Evolutionary conservation across 2,888 invertebrate species (phyloP), one percentile per base, ranked within the genome.

Genomic region (Malthinus seriepunctatus): DNA sequence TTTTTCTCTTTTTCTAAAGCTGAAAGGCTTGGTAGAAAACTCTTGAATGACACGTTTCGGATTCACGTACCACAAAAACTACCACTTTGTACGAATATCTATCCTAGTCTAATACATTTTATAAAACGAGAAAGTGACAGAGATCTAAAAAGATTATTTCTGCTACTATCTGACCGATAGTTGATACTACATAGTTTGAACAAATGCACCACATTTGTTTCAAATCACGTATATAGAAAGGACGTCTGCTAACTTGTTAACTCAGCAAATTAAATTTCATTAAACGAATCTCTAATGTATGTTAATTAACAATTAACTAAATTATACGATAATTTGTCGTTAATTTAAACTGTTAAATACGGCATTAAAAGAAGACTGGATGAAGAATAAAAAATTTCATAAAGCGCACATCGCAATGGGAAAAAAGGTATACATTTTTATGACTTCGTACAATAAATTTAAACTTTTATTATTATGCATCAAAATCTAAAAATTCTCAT

Each of bases 201-300:
- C 64, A 71, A 72, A 71, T 71, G 66, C 67, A 60, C 61, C 68
- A 64, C 67, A 68, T 70, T 71, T 65, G 68, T 70, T 69, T 67
- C 69, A 68, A 69, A 70, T 72, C 71, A 67, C 65, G 58, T 65
- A 63, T 62, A 59, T 58, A 64, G 63, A 56, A 23, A 23, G 3
- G 2, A 23, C 56, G 56, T 52, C 53, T 54, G 53, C 54, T 54
- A 64, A 59, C 56, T 59, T 52, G 63, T 64, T 54, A 52, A 64
- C 61, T 67, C 65, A 63, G 62, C 63, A 57, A 23, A 44, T 49
- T 35, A 58, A 53, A 53, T 37, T 53, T 46, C 51, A 50, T 50
- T 23, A 23, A 23, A 23, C 5, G 23, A 23, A 23, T 23, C 23
- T 23, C 23, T 23, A 23, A 23, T 23, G 23, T 23, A 23, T 5